Evolutionary conservation across 2,113 vertebrate species (phyloP).

Genomic region (Rhineura floridana): DNA sequence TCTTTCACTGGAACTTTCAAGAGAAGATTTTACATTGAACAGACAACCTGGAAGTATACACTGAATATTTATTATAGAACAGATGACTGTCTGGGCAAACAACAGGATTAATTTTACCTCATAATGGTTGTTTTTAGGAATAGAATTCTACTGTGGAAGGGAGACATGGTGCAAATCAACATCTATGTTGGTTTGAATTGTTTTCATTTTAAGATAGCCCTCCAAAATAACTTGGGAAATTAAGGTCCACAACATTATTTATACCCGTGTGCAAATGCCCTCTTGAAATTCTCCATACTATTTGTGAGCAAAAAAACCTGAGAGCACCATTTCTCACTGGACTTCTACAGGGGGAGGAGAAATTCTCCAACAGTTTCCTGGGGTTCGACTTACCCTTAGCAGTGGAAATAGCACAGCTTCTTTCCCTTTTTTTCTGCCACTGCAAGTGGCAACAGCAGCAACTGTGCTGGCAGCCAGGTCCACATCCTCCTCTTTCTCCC

Average conservation of each 20-base stretch:
- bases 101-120: background rate
- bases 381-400: background rate
- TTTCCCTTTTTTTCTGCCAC: background rate
- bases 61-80: background rate
- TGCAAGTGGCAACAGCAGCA: background rate
- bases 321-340: background rate
- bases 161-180: fast-evolving
- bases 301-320: background rate
- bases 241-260: background rate
- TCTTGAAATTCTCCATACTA: background rate
- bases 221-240: background rate
- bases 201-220: background rate
- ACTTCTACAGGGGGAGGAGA: background rate
- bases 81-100: background rate
- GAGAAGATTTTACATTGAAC: background rate
- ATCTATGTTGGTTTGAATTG: background rate
- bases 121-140: background rate
- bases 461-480: background rate
- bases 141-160: background rate
- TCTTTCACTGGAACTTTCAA: background rate
- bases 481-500: no score
- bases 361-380: background rate
- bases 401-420: background rate
- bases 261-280: background rate
- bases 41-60: background rate